These are phyloP conservation scores for Puffinus mauretanicus DNA, from an alignment of 2,113 vertebrate genomes.

Conservation along the genomic window DNA sequence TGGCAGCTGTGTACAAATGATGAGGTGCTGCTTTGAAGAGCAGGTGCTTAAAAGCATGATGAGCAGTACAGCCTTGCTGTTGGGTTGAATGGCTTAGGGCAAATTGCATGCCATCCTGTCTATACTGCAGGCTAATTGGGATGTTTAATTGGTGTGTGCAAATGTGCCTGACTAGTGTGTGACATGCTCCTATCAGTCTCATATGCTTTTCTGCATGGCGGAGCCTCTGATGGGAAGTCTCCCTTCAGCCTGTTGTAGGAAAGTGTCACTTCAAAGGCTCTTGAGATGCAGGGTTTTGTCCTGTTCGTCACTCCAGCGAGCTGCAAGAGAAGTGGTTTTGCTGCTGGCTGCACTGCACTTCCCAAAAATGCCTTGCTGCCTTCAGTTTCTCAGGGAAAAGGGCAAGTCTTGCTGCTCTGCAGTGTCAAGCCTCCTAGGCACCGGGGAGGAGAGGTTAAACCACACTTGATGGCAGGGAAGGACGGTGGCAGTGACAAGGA, in stretches of 20 bases:
- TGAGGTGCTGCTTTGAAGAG: not conserved
- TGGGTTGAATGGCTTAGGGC: not conserved
- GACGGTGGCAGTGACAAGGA: not conserved
- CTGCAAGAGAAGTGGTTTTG: not conserved
- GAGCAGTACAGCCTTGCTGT: not conserved
- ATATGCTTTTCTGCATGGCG: fast-evolving
- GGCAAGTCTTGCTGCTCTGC: too few species aligned
- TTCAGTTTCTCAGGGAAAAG: not conserved
- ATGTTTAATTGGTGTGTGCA: not conserved
- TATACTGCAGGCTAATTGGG: not conserved
- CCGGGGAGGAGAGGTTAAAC: not conserved
- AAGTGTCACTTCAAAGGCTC: not conserved
- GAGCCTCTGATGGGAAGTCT: not conserved
- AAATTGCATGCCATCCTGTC: not conserved
- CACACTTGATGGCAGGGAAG: not conserved
- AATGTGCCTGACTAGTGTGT: not conserved
- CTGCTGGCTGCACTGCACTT: not conserved
- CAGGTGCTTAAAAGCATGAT: not conserved
- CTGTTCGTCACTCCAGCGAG: not conserved
- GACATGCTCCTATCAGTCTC: not conserved
- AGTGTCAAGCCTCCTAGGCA: not conserved
- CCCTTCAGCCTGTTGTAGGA: not conserved
- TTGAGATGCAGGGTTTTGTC: not conserved
- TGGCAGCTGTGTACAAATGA: not conserved
- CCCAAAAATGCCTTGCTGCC: not conserved